Conservation (phyloP, 2,113 vertebrate genomes). For the Collichthys lucidus region DNA sequence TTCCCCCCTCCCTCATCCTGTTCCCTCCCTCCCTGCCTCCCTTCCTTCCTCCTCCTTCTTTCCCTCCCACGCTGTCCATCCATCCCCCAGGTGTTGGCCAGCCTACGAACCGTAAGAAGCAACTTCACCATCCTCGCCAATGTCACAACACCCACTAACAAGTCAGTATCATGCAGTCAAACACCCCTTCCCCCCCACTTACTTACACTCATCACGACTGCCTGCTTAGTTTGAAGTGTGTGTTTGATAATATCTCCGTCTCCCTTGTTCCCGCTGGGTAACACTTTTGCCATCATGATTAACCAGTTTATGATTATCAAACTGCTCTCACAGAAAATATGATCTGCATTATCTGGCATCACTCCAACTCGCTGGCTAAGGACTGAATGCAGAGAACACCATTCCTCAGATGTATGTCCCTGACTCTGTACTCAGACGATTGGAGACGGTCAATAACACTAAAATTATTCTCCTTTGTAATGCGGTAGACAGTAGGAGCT, state of each 20-base stretch:
- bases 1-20: slow-evolving; percentile 5
- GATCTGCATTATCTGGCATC: slow-evolving; percentile 56
- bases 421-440: slow-evolving; percentile 62
- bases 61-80: slow-evolving; percentile 69
- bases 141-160: slow-evolving; percentile 91
- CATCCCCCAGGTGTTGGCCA: slow-evolving; percentile 90
- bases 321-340: slow-evolving; percentile 54
- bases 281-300: slow-evolving; percentile 58
- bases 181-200: slow-evolving; percentile 57
- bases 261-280: slow-evolving; percentile 42
- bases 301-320: slow-evolving; percentile 55
- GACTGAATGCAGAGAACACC: slow-evolving; percentile 38
- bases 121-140: slow-evolving; percentile 97
- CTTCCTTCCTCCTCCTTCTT: slow-evolving; percentile 22
- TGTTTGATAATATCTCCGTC: slow-evolving; percentile 54
- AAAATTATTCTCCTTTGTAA: slow-evolving; percentile 74
- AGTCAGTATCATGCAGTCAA: slow-evolving; percentile 86
- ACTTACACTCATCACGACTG: slow-evolving; percentile 54
- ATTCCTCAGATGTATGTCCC: slow-evolving; percentile 55
- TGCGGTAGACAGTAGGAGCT: slow-evolving; percentile 62
- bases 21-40: background rate
- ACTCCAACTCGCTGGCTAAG: slow-evolving; percentile 40
- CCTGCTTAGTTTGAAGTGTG: slow-evolving; percentile 54
- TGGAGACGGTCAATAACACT: slow-evolving; percentile 75
- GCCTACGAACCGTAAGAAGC: slow-evolving; percentile 93